A percentile compares a stretch with the other conserved stretches of the same genome.
These are phyloP conservation scores for Anomalospiza imberbis DNA, from an alignment of 2,797 vertebrate species.

Conservation along the genomic window DNA sequence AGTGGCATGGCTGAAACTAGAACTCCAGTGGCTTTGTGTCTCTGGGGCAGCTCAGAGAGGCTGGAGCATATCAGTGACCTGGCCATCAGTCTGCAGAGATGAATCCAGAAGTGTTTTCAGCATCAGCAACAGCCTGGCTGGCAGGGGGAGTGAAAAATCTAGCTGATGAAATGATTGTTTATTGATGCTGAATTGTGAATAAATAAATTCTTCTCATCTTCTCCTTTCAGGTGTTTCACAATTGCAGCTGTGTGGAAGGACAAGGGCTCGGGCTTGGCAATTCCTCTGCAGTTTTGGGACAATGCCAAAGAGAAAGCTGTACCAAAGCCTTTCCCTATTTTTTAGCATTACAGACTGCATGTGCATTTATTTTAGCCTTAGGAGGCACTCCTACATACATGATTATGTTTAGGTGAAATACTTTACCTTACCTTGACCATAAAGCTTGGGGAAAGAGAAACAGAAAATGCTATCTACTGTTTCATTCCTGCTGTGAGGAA, in stretches of 20 bases:
- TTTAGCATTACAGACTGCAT: conserved; percentile 74
- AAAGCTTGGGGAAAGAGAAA: background rate
- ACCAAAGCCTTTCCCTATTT: conserved; percentile 82
- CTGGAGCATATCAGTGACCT: background rate
- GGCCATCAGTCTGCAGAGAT: background rate
- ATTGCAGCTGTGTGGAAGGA: conserved; percentile 85
- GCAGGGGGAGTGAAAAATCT: background rate
- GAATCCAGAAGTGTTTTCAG: background rate
- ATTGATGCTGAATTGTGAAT: background rate
- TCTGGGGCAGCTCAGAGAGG: background rate
- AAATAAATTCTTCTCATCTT: background rate
- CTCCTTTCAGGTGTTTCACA: conserved; percentile 83
- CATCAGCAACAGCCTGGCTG: background rate
- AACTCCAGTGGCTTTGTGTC: background rate
- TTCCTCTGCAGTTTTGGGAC: conserved; percentile 80
- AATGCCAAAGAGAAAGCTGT: conserved; percentile 82
- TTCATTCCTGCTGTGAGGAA: background rate
- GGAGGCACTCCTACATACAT: conserved; percentile 80
- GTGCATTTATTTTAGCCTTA: conserved; percentile 75
- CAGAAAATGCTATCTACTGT: background rate
- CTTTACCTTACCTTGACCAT: conserved; percentile 1
- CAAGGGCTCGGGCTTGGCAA: conserved; percentile 59
- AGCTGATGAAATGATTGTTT: background rate
- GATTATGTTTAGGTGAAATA: conserved; percentile 83
- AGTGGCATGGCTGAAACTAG: background rate